Evolutionary conservation across 2,888 invertebrate genomes (phyloP).

Genomic region (Lomographa bimaculata): DNA sequence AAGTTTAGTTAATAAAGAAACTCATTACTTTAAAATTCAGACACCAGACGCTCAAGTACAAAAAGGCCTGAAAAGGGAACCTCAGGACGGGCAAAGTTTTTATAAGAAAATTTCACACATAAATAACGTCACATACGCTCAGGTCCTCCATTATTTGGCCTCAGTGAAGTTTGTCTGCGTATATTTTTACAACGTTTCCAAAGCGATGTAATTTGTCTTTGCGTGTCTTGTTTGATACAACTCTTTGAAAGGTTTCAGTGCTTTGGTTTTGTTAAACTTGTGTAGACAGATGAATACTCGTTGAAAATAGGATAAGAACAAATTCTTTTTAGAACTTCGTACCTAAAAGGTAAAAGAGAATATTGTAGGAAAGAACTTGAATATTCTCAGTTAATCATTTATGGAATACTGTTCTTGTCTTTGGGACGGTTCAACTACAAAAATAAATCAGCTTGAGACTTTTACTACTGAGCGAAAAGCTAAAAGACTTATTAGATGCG

Average conservation of each 20-base stretch:
- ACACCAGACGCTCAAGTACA: conserved; percentile 52
- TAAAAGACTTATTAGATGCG: too few relatives aligned
- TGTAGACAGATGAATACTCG: conserved; percentile 10
- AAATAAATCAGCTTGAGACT: too few relatives aligned
- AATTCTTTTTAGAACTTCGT: too few relatives aligned
- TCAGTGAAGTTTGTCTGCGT: conserved; percentile 60
- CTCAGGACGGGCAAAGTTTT: conserved; percentile 58
- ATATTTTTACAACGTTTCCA: conserved; percentile 67
- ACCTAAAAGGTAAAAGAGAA: too few relatives aligned
- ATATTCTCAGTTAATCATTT: too few relatives aligned
- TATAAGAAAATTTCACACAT: conserved; percentile 70
- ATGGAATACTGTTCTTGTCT: too few relatives aligned
- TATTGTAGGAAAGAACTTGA: too few relatives aligned
- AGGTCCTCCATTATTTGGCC: conserved; percentile 72
- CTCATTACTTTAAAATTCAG: conserved; percentile 62
- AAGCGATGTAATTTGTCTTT: conserved; percentile 60
- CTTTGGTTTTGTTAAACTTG: conserved; percentile 36
- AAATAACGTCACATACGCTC: conserved; percentile 75
- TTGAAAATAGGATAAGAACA: conserved; percentile 2
- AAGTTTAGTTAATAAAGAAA: conserved; percentile 41
- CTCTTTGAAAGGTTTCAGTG: conserved; percentile 31
- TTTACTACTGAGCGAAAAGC: too few relatives aligned
- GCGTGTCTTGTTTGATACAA: conserved; percentile 38
- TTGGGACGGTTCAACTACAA: too few relatives aligned
- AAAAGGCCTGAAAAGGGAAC: conserved; percentile 52